Evolutionary conservation across 2,113 vertebrate genomes (phyloP).

Genomic region (Pluvialis apricaria): DNA sequence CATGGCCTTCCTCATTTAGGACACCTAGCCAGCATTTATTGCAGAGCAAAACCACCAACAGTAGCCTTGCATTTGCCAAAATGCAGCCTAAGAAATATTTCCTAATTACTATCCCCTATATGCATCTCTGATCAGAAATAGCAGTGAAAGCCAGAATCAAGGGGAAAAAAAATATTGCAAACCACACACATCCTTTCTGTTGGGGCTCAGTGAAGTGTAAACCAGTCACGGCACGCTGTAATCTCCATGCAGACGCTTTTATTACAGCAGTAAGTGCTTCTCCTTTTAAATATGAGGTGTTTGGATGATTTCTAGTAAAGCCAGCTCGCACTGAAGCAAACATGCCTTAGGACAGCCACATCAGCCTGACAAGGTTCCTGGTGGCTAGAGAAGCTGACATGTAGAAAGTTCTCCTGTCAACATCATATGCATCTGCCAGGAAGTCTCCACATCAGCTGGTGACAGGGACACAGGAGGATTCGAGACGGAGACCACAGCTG

Average conservation of each 20-base stretch:
- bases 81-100: background rate
- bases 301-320: background rate
- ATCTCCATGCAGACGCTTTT: background rate
- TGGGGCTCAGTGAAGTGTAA: background rate
- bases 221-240: background rate
- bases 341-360: background rate
- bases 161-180: background rate
- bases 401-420: background rate
- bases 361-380: background rate
- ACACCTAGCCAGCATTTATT: background rate
- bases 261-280: background rate
- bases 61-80: background rate
- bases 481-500: background rate
- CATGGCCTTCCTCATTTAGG: accelerated
- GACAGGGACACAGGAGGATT: background rate
- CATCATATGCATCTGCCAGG: background rate
- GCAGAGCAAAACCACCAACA: background rate
- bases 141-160: background rate
- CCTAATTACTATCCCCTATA: background rate
- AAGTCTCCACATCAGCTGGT: background rate
- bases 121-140: background rate
- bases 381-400: background rate
- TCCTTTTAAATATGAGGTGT: background rate
- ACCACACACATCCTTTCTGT: background rate
- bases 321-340: background rate